Evolutionary conservation across 2,797 vertebrate species (phyloP), one percentile per base, ranked within the genome.

Genomic region (Gorsachius magnificus): DNA sequence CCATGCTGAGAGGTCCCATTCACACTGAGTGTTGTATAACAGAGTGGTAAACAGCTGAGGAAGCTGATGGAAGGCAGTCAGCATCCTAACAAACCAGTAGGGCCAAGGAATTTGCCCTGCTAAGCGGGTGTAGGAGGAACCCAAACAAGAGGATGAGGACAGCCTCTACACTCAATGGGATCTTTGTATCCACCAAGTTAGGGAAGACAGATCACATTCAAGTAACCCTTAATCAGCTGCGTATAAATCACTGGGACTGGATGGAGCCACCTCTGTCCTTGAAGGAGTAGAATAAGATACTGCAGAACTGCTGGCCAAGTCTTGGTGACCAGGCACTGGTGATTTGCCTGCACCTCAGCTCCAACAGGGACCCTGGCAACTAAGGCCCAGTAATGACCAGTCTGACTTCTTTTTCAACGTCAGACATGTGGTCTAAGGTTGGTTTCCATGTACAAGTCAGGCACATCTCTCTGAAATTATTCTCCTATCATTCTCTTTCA

Each of bases 11-110:
- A 94, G 82, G 93, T 91, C 74, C 51, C 45, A 22, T 70, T 95
- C 91, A 82, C 68, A 56, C 70, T 54, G 95, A 74, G 95, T 53
- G 63, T 87, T 96, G 83, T 90, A 13, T 94, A 95, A 96, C 63
- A 41, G 41, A 10, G 5, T 9, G 46, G 77, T 65, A 93, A 96
- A 94, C 90, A 94, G 90, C 90, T 45, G 56, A 82, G 66, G 36
- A 83, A 77, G 69, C 57, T 1, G 14, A 86, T 2, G 26, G 86
- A 70, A 93, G 78, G 83, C 88, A 89, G 43, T 54, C 92, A 70
- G 88, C 64, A 74, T 82, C 87, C 75, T 50, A 78, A 91, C 38
- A 96, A 83, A 76, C 31, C 83, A 83, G 66, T 9, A 69, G 56
- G 79, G 82, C 54, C 76, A 71, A 90, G 91, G 91, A 96, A 95